Conservation (phyloP, 2,797 vertebrate genomes). For the Acipenser ruthenus region DNA sequence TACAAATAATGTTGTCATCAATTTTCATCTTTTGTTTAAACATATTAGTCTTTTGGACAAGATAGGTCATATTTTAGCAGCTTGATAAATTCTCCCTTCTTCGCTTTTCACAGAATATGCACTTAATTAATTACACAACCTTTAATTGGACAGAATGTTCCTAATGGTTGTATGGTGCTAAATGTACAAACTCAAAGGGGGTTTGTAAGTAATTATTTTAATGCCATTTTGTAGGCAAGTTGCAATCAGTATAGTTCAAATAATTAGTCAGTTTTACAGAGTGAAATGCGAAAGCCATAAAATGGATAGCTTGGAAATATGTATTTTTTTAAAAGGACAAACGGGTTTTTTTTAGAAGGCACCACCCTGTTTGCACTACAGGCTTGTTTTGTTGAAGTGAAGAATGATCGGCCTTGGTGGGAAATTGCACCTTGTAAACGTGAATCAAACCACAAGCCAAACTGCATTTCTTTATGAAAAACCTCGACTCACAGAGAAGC, state of each 20-base stretch:
- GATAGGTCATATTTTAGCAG: slow-evolving; percentile 99
- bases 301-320: slow-evolving; percentile 65
- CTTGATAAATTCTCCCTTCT: slow-evolving; percentile 98
- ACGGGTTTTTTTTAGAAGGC: slow-evolving; percentile 11
- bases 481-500: too few relatives aligned
- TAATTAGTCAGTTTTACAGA: slow-evolving; percentile 70
- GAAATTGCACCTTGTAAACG: too few relatives aligned
- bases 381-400: slow-evolving; percentile 45
- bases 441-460: too few relatives aligned
- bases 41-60: slow-evolving; percentile 99
- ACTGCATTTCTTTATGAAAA: too few relatives aligned
- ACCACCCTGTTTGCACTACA: slow-evolving; percentile 37
- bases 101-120: slow-evolving; percentile 97
- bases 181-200: slow-evolving; percentile 82
- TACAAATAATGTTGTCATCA: slow-evolving; percentile 99
- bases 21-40: slow-evolving; percentile 99
- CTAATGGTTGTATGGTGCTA: slow-evolving; percentile 87
- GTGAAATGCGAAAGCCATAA: slow-evolving; percentile 56
- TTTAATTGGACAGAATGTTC: slow-evolving; percentile 99
- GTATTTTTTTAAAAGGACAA: slow-evolving; percentile 39
- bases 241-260: slow-evolving; percentile 89
- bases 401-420: slow-evolving; percentile 41
- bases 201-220: slow-evolving; percentile 90
- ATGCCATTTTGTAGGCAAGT: slow-evolving; percentile 80
- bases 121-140: slow-evolving; percentile 99